Evolutionary conservation across 2,888 invertebrate species (phyloP), one percentile per base, ranked within the genome.

Genomic region (Eupithecia vulgata): DNA sequence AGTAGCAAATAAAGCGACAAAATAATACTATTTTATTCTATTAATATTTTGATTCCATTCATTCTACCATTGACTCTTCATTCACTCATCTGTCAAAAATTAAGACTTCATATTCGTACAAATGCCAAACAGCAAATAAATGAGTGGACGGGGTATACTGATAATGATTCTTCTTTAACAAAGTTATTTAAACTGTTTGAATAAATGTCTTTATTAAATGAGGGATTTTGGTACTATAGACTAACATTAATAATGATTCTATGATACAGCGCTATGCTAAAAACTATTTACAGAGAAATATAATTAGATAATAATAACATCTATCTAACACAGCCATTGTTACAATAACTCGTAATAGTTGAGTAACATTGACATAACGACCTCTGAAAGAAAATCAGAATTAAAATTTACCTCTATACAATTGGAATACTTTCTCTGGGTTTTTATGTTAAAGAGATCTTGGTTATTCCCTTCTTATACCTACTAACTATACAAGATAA

Each of bases 301-400:
- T 70, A 68, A 48, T 67, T 68, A 48, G 71, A 42, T 65, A 45
- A 65, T 68, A 77, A 30, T 74, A 71, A 75, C 48, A 77, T 78
- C 79, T 83, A 84, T 57, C 25, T 57, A 77, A 35, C 87, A 87
- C 87, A 88, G 87, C 88, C 87, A 82, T 82, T 85, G 84, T 82
- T 86, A 88, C 85, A 85, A 88, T 85, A 80, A 81, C 78, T 81
- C 78, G 78, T 78, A 77, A 72, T 69, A 81, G 80, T 82, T 82
- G 81, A 84, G 87, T 87, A 87, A 87, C 88, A 86, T 84, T 85
- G 83, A 84, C 81, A 82, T 84, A 82, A 74, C 76, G 79, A 74
- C 72, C 59, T 57, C 67, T 52, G 21, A 35, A 62, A 64, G n/a
- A 10, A 25, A 57, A 57, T 57, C 57, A 57, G 57, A 21, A 57